A percentile compares a stretch with the other conserved stretches of the same genome.
phyloP scores from a whole-genome alignment of 92 coral and sea anemone species.

The Porites divaricata region DNA sequence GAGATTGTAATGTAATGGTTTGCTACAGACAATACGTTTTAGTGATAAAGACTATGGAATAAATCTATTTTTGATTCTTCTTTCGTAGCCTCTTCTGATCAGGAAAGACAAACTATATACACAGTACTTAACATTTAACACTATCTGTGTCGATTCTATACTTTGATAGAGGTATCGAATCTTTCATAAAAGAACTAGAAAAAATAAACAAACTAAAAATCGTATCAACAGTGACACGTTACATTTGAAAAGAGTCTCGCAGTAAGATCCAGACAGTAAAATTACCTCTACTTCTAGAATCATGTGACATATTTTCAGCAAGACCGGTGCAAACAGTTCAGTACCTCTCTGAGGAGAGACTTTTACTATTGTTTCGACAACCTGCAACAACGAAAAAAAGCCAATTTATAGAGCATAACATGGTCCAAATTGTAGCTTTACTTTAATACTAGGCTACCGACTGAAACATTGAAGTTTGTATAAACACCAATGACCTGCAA shows the following conservation, averaged over 20 bases:
- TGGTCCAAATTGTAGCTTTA: too few species aligned
- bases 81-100: too few species aligned
- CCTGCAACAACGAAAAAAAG: conserved; percentile 42
- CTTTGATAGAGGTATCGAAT: neutral
- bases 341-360: conserved; percentile 73
- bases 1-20: too few species aligned
- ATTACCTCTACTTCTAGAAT: conserved; percentile 73
- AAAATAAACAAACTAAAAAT: neutral
- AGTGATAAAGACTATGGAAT: too few species aligned
- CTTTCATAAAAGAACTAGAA: neutral
- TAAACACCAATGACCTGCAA: neutral
- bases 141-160: too few species aligned
- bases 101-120: too few species aligned
- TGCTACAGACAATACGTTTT: too few species aligned
- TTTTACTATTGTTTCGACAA: conserved; percentile 78
- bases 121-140: too few species aligned
- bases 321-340: conserved; percentile 68
- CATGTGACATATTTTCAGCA: conserved; percentile 70
- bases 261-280: neutral
- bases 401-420: neutral
- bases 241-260: neutral
- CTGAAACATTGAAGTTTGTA: neutral
- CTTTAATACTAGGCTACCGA: neutral
- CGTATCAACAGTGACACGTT: neutral
- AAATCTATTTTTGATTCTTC: too few species aligned